phyloP scores from a whole-genome alignment of 2,888 invertebrate species.

The Dynastes maya region DNA sequence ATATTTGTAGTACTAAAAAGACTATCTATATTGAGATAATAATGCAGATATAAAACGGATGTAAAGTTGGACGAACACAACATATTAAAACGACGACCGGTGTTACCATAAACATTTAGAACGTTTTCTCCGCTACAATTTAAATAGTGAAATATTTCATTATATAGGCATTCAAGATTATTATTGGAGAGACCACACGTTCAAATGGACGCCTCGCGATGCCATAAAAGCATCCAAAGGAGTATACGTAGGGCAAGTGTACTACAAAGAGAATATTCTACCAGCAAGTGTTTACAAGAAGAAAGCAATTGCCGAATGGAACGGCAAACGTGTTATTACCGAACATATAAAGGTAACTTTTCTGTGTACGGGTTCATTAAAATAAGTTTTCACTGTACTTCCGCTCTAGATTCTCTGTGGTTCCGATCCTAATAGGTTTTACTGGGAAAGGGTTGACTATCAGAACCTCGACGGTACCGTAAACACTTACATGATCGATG shows the following conservation, averaged over 20 bases:
- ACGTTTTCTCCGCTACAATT: too few species aligned
- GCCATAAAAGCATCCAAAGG: slow-evolving; percentile 6
- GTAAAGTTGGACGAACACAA: too few species aligned
- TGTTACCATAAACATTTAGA: too few species aligned
- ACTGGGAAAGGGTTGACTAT: background rate
- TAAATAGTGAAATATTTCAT: too few species aligned
- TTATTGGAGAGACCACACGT: slow-evolving; percentile 11
- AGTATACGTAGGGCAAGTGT: slow-evolving; percentile 5
- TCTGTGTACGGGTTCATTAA: background rate
- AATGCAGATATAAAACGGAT: too few species aligned
- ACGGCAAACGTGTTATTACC: background rate
- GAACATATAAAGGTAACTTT: background rate
- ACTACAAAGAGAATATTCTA: background rate
- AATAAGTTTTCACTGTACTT: background rate
- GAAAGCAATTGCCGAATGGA: background rate
- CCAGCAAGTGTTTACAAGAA: background rate
- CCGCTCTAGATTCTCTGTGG: background rate
- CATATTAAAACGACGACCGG: too few species aligned
- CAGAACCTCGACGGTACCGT: background rate
- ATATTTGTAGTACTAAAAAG: too few species aligned
- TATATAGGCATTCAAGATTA: background rate
- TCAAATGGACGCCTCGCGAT: background rate
- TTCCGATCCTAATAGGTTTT: background rate
- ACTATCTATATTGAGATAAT: too few species aligned
- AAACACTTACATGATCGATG: background rate